Evolutionary conservation across 2,888 invertebrate genomes (phyloP), one percentile per base, ranked within the genome.

Genomic region (Dynastes maya): DNA sequence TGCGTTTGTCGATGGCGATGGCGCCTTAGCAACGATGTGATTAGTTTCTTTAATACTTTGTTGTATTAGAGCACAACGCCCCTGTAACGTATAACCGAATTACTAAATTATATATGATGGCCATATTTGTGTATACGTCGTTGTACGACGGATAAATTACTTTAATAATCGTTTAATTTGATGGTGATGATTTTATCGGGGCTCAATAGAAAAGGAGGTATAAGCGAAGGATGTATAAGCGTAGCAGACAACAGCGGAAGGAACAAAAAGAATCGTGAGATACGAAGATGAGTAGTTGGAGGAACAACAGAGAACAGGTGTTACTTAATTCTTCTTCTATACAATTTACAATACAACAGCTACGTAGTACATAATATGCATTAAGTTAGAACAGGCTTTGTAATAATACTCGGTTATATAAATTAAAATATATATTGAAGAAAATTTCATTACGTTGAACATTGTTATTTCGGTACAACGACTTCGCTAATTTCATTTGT

Each of bases 1-100:
- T 49, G 5, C 29, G 68, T 51, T 27, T 5, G 13, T 37, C 37
- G 37, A 37, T 45, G 11, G 22, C 11, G 22, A 27, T 74, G 72
- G 72, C 72, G 72, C 72, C 72, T 74, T 55, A 27, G 72, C 58
- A 49, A 61, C 27, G 61, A 40, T 74, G 72, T 74, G 72, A 74
- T 63, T 68, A 68, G 68, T 68, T 68, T 68, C 68, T 65, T 40
- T 37, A 65, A 37, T 64, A n/a, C 13, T 37, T 2, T 45, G 65
- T 65, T 40, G 16, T 9, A 40, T 68, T 27, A 29, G 22, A 51
- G 27, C 63, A 13, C 16, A 22, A n/a, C 16, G 5, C 22, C 8
- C n/a, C 9, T 32, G 32, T 16, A 37, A 22, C 51, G 51, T 51
- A 27, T 29, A 63, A 68, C 49, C 29, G 51, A 68, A 68, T 68